Conservation (phyloP, 1,140 invertebrate genomes). For the Cyrtorhinus lividipennis region DNA sequence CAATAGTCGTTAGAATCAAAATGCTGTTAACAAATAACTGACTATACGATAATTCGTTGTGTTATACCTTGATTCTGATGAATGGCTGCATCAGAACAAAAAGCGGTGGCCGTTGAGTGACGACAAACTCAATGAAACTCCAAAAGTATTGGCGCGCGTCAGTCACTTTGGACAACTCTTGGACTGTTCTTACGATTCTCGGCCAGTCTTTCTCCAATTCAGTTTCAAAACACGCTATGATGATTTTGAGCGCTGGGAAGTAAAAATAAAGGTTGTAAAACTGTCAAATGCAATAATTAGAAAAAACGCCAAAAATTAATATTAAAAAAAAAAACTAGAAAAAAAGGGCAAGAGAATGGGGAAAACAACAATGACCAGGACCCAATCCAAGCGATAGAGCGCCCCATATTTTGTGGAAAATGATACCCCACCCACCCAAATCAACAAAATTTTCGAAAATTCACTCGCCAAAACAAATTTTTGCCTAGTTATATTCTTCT, state of each 20-base stretch:
- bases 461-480: too few relatives aligned
- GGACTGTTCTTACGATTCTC: constrained; percentile 73
- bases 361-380: too few relatives aligned
- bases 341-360: too few relatives aligned
- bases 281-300: not conserved
- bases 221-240: constrained; percentile 89
- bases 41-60: not conserved
- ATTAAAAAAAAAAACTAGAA: too few relatives aligned
- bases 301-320: too few relatives aligned
- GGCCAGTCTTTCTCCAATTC: constrained; percentile 88
- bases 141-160: constrained; percentile 81
- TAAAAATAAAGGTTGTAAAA: constrained; percentile 11
- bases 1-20: not conserved
- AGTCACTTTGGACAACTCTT: constrained; percentile 73
- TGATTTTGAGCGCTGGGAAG: constrained; percentile 75
- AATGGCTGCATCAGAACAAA: constrained; percentile 89
- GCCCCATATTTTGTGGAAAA: too few relatives aligned
- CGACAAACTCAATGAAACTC: constrained; percentile 94
- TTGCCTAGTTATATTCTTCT: too few relatives aligned
- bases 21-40: constrained; percentile 8
- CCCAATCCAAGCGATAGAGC: too few relatives aligned
- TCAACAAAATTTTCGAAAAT: too few relatives aligned
- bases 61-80: constrained; percentile 74
- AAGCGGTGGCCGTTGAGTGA: constrained; percentile 81
- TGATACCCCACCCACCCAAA: too few relatives aligned